Conservation (phyloP, 2,888 invertebrate genomes). For the Cephonodes hylas region DNA sequence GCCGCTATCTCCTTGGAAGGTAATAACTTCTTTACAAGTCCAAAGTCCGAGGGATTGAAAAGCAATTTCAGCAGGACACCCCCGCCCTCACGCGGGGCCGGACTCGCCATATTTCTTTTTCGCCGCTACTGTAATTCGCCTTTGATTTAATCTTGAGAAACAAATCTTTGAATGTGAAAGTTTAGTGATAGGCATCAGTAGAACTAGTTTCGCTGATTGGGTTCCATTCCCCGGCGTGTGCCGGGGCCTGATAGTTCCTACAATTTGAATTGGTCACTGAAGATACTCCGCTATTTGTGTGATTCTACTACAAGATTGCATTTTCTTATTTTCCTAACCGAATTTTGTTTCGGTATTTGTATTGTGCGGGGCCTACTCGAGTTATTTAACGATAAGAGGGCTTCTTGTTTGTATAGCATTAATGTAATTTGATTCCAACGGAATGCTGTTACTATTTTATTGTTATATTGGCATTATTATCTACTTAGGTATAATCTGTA, state of each 20-base stretch:
- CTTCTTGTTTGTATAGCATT: constrained; percentile 13
- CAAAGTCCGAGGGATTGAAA: constrained; percentile 83
- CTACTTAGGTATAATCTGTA: not conserved
- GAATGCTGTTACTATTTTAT: constrained; percentile 5
- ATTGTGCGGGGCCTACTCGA: not conserved
- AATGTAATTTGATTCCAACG: constrained; percentile 1
- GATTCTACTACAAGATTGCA: constrained; percentile 75
- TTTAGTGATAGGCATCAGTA: constrained; percentile 78
- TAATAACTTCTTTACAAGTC: constrained; percentile 84
- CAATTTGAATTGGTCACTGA: constrained; percentile 71
- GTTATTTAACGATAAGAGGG: constrained; percentile 15
- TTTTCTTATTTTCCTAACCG: constrained; percentile 65
- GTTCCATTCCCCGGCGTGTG: constrained; percentile 61
- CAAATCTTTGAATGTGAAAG: constrained; percentile 81
- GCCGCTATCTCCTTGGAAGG: constrained; percentile 81
- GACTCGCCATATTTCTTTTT: constrained; percentile 80
- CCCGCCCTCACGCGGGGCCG: constrained; percentile 74
- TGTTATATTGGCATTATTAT: not conserved
- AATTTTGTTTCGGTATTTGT: constrained; percentile 37
- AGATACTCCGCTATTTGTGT: constrained; percentile 69
- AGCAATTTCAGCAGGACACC: constrained; percentile 82
- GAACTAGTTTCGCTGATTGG: constrained; percentile 79
- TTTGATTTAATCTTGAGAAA: constrained; percentile 81
- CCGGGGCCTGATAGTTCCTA: constrained; percentile 56
- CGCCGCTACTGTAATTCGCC: constrained; percentile 80